These are phyloP conservation scores for Xiphias gladius DNA, from an alignment of 2,113 vertebrate genomes.

Conservation along the genomic window DNA sequence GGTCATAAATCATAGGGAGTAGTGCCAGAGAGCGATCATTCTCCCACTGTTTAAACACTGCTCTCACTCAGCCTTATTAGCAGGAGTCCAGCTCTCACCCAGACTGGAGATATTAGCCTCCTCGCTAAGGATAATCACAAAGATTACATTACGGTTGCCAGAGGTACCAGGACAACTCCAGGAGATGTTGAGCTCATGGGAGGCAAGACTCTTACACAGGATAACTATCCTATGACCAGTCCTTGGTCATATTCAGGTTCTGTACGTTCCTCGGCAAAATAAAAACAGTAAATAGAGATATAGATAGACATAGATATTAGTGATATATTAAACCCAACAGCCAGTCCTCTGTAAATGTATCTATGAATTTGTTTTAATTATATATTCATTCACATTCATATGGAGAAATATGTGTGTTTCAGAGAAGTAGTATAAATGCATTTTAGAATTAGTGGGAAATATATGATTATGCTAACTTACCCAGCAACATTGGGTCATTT, in stretches of 20 bases:
- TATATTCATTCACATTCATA: background rate
- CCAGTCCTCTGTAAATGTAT: background rate
- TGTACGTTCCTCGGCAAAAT: background rate
- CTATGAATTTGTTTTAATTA: background rate
- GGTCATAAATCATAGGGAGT: constrained; percentile 77
- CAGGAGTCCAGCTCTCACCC: constrained; percentile 62
- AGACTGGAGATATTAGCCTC: constrained; percentile 54
- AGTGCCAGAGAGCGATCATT: constrained; percentile 73
- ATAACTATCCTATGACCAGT: background rate
- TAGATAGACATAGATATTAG: too few relatives aligned
- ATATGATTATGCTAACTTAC: background rate
- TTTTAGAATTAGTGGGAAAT: background rate
- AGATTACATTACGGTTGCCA: constrained; percentile 59
- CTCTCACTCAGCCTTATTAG: constrained; percentile 76
- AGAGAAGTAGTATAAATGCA: background rate
- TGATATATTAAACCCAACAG: background rate
- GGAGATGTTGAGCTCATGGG: constrained; percentile 35
- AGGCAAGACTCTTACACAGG: background rate
- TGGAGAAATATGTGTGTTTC: background rate
- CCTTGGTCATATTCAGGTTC: background rate
- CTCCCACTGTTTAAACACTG: constrained; percentile 78
- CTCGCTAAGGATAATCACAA: constrained; percentile 65
- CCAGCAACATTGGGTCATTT: background rate
- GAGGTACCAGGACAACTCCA: constrained; percentile 40
- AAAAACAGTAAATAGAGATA: background rate